These are phyloP conservation scores for Sitobion miscanthi DNA, from an alignment of 1,140 invertebrate species.

Conservation along the genomic window DNA sequence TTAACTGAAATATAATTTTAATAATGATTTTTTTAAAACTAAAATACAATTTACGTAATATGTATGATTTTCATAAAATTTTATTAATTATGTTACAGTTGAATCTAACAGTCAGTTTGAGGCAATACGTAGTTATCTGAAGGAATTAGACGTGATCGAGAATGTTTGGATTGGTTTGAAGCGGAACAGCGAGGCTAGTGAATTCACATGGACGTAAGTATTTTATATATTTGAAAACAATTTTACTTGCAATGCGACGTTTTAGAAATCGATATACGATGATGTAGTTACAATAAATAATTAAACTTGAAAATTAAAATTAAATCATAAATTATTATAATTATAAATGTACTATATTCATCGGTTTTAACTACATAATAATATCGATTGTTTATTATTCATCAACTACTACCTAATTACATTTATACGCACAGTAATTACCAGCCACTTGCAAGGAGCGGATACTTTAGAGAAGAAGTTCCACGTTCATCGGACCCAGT, in stretches of 20 bases:
- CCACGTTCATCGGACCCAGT: conserved; percentile 66
- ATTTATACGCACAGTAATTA: conserved; percentile 62
- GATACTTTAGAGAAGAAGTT: conserved; percentile 70
- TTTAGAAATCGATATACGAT: no score
- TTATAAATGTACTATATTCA: neutral
- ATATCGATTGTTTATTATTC: neutral
- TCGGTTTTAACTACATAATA: neutral
- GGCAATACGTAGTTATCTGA: conserved; percentile 74
- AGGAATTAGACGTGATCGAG: conserved; percentile 74
- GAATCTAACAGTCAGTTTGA: conserved; percentile 76
- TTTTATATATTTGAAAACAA: conserved; percentile 5
- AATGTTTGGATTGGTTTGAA: conserved; percentile 78
- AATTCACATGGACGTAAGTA: conserved; percentile 78
- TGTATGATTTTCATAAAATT: neutral
- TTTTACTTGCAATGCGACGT: neutral
- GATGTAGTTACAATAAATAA: neutral
- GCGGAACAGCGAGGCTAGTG: conserved; percentile 69
- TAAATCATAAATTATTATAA: neutral
- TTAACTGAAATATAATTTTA: neutral
- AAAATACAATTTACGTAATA: neutral
- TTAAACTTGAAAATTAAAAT: neutral
- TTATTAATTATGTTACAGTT: conserved; percentile 67
- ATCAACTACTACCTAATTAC: neutral
- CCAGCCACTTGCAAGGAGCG: conserved; percentile 68
- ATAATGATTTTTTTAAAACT: neutral